Conservation (phyloP, 2,113 vertebrate species). For the Grammomys surdaster region DNA sequence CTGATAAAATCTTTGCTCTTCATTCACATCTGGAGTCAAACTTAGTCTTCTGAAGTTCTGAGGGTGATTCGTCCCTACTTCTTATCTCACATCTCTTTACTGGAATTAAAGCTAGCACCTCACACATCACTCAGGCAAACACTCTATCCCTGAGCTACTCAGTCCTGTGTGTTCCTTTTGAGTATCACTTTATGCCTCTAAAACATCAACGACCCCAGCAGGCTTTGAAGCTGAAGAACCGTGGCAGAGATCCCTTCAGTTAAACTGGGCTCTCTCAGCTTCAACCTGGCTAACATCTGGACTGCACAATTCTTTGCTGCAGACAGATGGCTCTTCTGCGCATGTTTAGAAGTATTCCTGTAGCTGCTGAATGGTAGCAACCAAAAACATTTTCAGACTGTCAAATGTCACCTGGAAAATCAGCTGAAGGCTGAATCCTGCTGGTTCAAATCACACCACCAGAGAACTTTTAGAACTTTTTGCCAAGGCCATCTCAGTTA, state of each 20-base stretch:
- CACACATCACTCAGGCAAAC: not conserved
- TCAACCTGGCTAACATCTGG: not conserved
- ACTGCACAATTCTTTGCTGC: not conserved
- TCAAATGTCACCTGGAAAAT: not conserved
- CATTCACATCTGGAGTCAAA: not conserved
- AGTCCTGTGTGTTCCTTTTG: not conserved
- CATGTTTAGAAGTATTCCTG: not conserved
- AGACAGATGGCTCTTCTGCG: not conserved
- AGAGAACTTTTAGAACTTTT: not conserved
- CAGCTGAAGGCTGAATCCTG: not conserved
- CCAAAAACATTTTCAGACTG: not conserved
- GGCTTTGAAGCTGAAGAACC: slow-evolving; percentile 13
- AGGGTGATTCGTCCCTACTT: not conserved
- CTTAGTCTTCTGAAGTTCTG: not conserved
- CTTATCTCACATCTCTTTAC: not conserved
- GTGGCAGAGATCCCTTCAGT: not conserved
- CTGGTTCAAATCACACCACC: not conserved
- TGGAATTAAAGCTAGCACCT: not conserved
- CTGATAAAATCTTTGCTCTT: not conserved
- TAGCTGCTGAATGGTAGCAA: not conserved
- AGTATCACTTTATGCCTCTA: slow-evolving; percentile 14
- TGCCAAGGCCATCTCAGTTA: not conserved
- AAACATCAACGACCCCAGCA: not conserved
- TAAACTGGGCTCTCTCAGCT: slow-evolving; percentile 21
- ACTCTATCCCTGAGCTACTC: not conserved